These are phyloP conservation scores for Belgica antarctica DNA, from an alignment of 2,888 invertebrate species.

Conservation along the genomic window DNA sequence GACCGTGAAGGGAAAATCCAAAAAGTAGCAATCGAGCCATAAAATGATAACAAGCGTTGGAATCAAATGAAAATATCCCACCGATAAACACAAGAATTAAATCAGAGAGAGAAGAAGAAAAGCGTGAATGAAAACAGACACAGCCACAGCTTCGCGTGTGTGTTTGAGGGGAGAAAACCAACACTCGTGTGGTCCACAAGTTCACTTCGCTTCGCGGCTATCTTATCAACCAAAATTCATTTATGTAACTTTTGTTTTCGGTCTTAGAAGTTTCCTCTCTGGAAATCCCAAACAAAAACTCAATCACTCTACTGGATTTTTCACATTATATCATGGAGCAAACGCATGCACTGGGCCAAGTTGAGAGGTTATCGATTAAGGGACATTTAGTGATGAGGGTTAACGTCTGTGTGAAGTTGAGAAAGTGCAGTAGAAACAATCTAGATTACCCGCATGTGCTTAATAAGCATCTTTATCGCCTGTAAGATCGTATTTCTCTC, in stretches of 20 bases:
- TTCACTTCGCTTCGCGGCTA: slow-evolving; percentile 2
- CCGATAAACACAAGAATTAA: neutral
- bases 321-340: neutral
- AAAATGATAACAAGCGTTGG: slow-evolving; percentile 18
- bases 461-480: slow-evolving; percentile 27
- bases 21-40: slow-evolving; percentile 33
- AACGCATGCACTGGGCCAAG: neutral
- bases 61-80: slow-evolving; percentile 10
- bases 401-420: neutral
- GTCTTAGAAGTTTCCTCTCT: neutral
- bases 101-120: slow-evolving; percentile 15
- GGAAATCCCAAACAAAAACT: neutral
- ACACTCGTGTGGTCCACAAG: neutral
- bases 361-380: neutral
- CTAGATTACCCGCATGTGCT: slow-evolving; percentile 6
- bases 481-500: no score
- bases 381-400: neutral
- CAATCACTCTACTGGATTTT: neutral
- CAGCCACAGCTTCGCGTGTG: no score
- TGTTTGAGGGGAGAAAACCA: no score
- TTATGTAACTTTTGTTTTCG: slow-evolving; percentile 7
- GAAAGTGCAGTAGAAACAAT: neutral
- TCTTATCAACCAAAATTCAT: slow-evolving; percentile 26
- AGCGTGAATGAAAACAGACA: neutral
- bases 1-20: slow-evolving; percentile 25